Percentiles rank a stretch among this genome's conserved stretches.
Evolutionary conservation across 1,140 invertebrate genomes (phyloP).

Genomic region (Holotrichia oblita): DNA sequence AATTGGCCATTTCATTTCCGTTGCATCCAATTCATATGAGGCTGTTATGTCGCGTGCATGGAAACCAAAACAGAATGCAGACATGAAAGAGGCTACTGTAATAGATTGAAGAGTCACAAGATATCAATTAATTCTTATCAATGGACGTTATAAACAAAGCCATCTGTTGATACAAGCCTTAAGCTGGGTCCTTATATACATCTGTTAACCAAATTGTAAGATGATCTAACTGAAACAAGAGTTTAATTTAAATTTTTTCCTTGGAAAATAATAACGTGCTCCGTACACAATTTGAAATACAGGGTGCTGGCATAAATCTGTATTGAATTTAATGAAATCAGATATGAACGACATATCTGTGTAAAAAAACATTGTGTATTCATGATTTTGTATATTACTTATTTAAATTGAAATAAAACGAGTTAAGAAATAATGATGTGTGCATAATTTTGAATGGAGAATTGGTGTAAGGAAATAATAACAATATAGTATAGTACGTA

Average conservation of each 20-base stretch:
- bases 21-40: conserved; percentile 36
- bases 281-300: background rate
- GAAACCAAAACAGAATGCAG: conserved; percentile 33
- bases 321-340: background rate
- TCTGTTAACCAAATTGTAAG: conserved; percentile 32
- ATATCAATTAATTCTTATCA: conserved; percentile 40
- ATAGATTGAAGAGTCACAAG: conserved; percentile 34
- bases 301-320: background rate
- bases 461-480: background rate
- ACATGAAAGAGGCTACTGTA: conserved; percentile 38
- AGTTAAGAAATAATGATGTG: too few species aligned
- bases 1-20: conserved; percentile 40
- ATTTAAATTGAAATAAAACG: background rate
- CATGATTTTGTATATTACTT: too few species aligned
- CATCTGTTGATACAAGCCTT: conserved; percentile 14
- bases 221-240: conserved; percentile 6
- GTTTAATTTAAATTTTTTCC: conserved; percentile 22
- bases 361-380: too few species aligned
- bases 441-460: too few species aligned
- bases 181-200: background rate
- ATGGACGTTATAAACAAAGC: conserved; percentile 29
- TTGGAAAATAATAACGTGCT: conserved; percentile 17
- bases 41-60: conserved; percentile 28
- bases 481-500: background rate
- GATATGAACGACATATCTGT: too few species aligned